These are phyloP conservation scores for Aviceda subcristata DNA, from an alignment of 2,113 vertebrate species.

Conservation along the genomic window DNA sequence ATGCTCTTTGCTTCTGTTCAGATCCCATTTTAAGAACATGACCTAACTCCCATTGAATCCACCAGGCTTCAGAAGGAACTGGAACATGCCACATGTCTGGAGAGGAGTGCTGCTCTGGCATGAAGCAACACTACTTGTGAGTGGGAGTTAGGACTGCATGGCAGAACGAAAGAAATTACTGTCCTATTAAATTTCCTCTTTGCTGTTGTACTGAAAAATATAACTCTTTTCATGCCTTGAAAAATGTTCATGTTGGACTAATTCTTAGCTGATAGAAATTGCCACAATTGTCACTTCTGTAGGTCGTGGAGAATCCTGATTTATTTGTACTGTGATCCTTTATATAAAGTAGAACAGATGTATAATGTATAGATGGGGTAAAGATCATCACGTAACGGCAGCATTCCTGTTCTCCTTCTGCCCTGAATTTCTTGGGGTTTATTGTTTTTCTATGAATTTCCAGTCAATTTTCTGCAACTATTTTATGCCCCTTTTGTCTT, in stretches of 20 bases:
- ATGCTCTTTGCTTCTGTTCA: not conserved
- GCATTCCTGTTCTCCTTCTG: not conserved
- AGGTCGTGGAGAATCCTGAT: not conserved
- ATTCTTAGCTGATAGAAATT: not conserved
- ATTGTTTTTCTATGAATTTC: not conserved
- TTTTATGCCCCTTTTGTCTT: not conserved
- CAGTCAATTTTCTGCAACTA: not conserved
- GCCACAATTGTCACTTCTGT: not conserved
- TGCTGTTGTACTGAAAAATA: not conserved
- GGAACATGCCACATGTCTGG: not conserved
- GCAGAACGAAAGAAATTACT: not conserved
- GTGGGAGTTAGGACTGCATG: not conserved
- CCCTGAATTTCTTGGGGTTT: not conserved
- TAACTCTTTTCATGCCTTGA: not conserved
- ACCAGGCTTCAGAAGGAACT: not conserved
- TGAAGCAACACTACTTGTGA: not conserved
- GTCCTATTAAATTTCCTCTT: not conserved
- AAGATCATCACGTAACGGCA: not conserved
- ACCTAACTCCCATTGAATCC: not conserved
- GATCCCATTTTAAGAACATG: not conserved
- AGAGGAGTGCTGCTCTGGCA: not conserved
- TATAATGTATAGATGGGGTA: not conserved
- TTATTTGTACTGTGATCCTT: not conserved
- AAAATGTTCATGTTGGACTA: not conserved
- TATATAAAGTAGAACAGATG: not conserved